Base-by-base conservation (phyloP, 2,797 vertebrate species). In the Pipistrellus nathusii region DNA sequence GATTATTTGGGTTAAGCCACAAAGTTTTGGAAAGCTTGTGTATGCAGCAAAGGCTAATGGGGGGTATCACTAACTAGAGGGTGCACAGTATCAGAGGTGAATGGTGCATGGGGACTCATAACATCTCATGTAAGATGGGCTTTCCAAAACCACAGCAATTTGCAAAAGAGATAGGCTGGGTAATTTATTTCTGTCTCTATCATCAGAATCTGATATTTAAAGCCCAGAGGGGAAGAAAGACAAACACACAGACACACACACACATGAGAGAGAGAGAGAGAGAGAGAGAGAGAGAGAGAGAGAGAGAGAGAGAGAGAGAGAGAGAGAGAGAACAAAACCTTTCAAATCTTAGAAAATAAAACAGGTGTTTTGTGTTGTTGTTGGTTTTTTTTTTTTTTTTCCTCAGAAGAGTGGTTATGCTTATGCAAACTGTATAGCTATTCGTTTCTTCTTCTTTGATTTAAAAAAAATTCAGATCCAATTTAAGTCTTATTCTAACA, bases 191-290 rank as follows among this genome's bases (percentile, higher is more conserved):
- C 53, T 77, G 27, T 41, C 41, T 82, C n/a, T 83, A 11, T 78
- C 44, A n/a, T 53, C 41, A 89, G 38, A 89, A 96, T 87, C 55
- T 66, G 48, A 71, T 76, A 88, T 85, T 85, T 83, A 80, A 95
- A 93, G n/a, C 53, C 32, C 20, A 73, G 0, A 8, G 35, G 2
- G 30, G 15, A 90, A 83, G 27, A 21, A 73, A 75, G 30, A 68
- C 1, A 76, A 5, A 48, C 46, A 46, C 46, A 41, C 6, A 59
- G 75, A 90, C 13, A 48, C 11, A 48, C 11, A 48, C 11, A 48
- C 44, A 44, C 44, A 44, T 8, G 46, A 48, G 11, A 48, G 46
- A 11, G 10, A 48, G 46, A 11, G 46, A 48, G 46, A 11, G 46
- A 48, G 46, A 44, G 10, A 48, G 10, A 48, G 2, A 48, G 2